Evolutionary conservation across 2,888 invertebrate genomes (phyloP).

Genomic region (Chesias legatella): DNA sequence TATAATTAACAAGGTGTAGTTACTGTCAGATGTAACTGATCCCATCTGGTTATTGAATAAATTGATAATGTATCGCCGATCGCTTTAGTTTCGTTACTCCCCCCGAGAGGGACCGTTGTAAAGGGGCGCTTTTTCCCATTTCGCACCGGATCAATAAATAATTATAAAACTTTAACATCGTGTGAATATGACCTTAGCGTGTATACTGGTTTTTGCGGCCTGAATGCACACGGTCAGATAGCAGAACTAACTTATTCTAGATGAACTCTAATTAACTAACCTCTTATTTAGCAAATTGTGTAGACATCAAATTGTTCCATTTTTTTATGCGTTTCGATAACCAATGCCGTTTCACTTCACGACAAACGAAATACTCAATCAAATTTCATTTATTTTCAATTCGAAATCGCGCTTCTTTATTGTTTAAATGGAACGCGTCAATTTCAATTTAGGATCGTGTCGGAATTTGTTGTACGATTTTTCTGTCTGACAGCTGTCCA

Average conservation of each 20-base stretch:
- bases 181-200: constrained; percentile 64
- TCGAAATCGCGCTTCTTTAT: constrained; percentile 56
- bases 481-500: constrained; percentile 53
- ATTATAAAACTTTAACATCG: constrained; percentile 50
- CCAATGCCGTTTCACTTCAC: constrained; percentile 37
- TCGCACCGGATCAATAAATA: constrained; percentile 68
- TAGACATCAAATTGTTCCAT: too few species aligned
- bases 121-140: constrained; percentile 54
- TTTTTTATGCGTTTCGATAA: constrained; percentile 12
- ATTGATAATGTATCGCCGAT: constrained; percentile 34
- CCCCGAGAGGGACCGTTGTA: constrained; percentile 35
- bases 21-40: constrained; percentile 20
- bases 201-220: constrained; percentile 27
- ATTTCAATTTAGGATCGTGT: constrained; percentile 67
- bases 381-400: constrained; percentile 70
- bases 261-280: not conserved
- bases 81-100: constrained; percentile 35
- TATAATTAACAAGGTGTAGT: constrained; percentile 5
- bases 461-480: constrained; percentile 49
- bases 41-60: constrained; percentile 31
- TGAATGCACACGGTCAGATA: constrained; percentile 17
- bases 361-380: constrained; percentile 50
- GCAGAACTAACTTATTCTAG: constrained; percentile 21
- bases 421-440: constrained; percentile 77
- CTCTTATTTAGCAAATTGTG: too few species aligned